Percentiles rank a stretch among this genome's conserved stretches.
Evolutionary conservation across 2,797 vertebrate species (phyloP).

Genomic region (Sebastes oblongus): DNA sequence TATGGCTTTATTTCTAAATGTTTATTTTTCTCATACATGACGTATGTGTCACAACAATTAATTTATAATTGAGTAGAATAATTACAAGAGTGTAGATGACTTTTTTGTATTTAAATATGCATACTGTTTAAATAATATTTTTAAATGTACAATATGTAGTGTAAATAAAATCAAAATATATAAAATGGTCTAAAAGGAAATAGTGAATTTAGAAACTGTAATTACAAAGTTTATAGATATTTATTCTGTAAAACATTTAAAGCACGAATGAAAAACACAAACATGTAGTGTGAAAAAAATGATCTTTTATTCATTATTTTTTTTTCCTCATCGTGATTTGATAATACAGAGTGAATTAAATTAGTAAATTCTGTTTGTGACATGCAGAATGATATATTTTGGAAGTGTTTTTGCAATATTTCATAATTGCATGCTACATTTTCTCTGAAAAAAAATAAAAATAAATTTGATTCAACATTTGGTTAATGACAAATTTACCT

Average conservation of each 20-base stretch:
- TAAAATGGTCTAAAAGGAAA: not conserved
- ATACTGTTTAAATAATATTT: not conserved
- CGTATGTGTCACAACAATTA: not conserved
- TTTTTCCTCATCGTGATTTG: not conserved
- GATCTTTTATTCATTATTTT: not conserved
- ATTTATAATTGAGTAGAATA: not conserved
- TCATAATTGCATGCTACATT: not conserved
- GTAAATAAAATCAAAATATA: not conserved
- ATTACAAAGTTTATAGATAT: not conserved
- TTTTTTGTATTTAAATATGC: not conserved
- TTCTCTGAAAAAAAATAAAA: not conserved
- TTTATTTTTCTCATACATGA: not conserved
- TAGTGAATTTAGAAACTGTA: accelerated
- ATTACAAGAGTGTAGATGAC: not conserved
- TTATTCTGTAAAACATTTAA: not conserved
- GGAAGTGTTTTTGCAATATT: not conserved
- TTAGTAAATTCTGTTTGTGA: not conserved
- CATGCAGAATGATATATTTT: not conserved
- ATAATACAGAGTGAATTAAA: not conserved
- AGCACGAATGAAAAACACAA: not conserved
- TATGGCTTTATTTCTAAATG: not conserved
- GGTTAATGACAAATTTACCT: not conserved
- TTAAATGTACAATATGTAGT: not conserved
- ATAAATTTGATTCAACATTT: not conserved
- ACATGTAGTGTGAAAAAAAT: not conserved